A percentile compares a stretch with the other conserved stretches of the same genome.
phyloP scores from a whole-genome alignment of 2,113 vertebrate species.

The Chlorodrepanis virens region DNA sequence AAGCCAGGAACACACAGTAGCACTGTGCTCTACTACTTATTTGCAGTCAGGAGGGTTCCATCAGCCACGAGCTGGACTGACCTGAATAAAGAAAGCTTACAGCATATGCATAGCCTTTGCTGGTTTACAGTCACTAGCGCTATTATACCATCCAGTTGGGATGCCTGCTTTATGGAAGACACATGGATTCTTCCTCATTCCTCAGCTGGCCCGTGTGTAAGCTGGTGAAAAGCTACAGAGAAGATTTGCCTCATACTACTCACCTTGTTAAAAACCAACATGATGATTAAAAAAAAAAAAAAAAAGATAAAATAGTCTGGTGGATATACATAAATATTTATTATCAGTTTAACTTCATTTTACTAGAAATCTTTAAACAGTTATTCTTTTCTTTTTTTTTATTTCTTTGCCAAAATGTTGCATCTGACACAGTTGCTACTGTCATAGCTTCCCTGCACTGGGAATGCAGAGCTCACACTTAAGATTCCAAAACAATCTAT shows the following conservation, averaged over 20 bases:
- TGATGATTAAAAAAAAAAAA: background rate
- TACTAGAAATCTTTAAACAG: conserved; percentile 45
- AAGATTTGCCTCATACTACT: background rate
- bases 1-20: conserved; percentile 37
- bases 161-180: background rate
- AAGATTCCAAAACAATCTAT: background rate
- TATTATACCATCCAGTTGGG: background rate
- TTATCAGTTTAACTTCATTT: conserved; percentile 62
- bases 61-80: background rate
- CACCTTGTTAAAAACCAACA: background rate
- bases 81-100: conserved; percentile 49
- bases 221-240: background rate
- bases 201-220: background rate
- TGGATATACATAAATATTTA: conserved; percentile 70
- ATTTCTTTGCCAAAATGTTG: background rate
- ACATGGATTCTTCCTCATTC: background rate
- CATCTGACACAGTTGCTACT: conserved; percentile 19
- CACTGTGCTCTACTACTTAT: conserved; percentile 49
- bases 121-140: conserved; percentile 5
- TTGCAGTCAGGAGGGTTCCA: conserved; percentile 58
- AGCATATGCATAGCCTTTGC: background rate
- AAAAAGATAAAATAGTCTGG: conserved; percentile 15
- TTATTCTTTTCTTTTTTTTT: background rate
- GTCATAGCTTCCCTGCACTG: conserved; percentile 1
- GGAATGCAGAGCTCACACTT: conserved; percentile 2